Base-by-base conservation (phyloP, 2,797 vertebrate species). In the Sebastes matsubarae region DNA sequence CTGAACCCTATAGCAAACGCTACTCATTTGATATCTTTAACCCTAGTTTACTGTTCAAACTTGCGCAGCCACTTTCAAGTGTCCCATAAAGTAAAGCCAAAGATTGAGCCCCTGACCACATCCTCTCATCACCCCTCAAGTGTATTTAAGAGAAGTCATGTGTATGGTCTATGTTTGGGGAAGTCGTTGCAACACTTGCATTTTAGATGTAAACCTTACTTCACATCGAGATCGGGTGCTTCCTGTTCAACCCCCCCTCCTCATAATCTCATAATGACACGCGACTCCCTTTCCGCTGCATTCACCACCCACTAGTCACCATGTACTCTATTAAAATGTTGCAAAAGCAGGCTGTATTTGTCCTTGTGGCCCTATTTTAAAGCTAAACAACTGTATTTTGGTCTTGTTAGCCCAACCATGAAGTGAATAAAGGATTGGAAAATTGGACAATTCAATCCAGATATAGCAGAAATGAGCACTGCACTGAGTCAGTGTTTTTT, bases 181-280 rank as follows among this genome's bases (percentile, higher is more conserved):
- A 87, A 81, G 83, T 74, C 72, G 77, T 84, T 75, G 85, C 81
- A 87, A 84, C 86, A 78, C 76, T 38, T 50, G 22, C 24, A 58
- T 72, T 66, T 30, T 58, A 52, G 76, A 91, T 71, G 57, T 89
- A 86, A 91, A 89, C 88, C 36, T 7, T 16, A 52, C 71, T 82
- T 79, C 42, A 67, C 68, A 70, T 58, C n/a, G 32, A 79, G 61
- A 79, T 66, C 2, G 9, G 64, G 58, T 64, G 81, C 85, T 91
- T 92, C 87, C 90, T 88, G 90, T 90, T 68, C 27, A 68, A 84
- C 36, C 6, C 70, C 57, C 42, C 11, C 11, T 30, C 30, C 38
- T 38, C 36, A 38, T 38, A 38, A 38, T 38, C 55, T 55, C 20
- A 11, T 22, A 50, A 55, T 3, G 79, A 79, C 86, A 85, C 42